Percentiles rank a stretch among this genome's conserved stretches.
These are phyloP conservation scores for Norana najaformis DNA, from an alignment of 2,888 invertebrate species.

Conservation along the genomic window DNA sequence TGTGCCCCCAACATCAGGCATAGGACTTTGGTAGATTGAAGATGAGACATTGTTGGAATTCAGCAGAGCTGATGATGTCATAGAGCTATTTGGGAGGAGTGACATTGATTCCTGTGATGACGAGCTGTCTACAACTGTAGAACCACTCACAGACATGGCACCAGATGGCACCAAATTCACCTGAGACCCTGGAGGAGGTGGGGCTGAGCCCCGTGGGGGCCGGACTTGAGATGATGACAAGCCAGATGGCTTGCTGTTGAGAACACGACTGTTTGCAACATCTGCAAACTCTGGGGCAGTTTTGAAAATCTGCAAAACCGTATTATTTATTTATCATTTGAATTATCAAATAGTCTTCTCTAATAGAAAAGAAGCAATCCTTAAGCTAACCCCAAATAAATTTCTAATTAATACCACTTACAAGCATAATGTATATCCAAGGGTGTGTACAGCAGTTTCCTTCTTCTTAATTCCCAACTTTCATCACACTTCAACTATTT, in stretches of 20 bases:
- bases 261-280: conserved; percentile 40
- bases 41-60: background rate
- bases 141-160: conserved; percentile 8
- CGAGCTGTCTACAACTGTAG: background rate
- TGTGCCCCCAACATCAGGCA: background rate
- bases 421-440: background rate
- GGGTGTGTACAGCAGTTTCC: background rate
- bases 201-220: background rate
- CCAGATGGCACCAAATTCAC: background rate
- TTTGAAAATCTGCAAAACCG: conserved; percentile 53
- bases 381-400: too few species aligned
- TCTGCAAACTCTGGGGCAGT: conserved; percentile 54
- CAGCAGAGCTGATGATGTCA: background rate
- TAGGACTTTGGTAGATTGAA: background rate
- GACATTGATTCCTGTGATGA: background rate
- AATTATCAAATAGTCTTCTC: background rate
- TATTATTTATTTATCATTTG: background rate
- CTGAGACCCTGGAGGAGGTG: background rate
- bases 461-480: background rate
- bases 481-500: background rate
- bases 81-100: background rate
- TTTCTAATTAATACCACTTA: background rate
- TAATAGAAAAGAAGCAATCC: too few species aligned
- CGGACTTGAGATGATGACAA: background rate
- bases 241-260: conserved; percentile 16